phyloP scores from a whole-genome alignment of 2,797 vertebrate species.

The Poeciliopsis infans region DNA sequence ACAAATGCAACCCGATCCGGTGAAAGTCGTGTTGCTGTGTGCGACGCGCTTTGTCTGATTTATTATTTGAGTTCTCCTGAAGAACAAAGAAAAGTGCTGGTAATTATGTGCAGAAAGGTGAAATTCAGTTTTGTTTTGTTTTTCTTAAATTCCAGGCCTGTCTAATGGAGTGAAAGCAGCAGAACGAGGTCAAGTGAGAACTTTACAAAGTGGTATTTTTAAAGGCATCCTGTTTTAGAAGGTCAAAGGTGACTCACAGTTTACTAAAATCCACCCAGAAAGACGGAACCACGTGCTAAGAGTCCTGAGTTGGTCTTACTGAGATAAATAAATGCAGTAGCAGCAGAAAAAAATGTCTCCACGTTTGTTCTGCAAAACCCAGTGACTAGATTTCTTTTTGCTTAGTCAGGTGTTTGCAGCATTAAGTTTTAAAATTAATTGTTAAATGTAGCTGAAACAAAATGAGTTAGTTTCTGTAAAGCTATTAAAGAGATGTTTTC shows the following conservation, averaged over 20 bases:
- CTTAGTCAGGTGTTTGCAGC: too few species aligned
- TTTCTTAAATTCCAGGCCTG: not conserved
- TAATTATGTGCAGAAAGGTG: not conserved
- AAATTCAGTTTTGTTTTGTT: not conserved
- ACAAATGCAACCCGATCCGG: not conserved
- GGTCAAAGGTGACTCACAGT: not conserved
- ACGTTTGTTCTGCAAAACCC: not conserved
- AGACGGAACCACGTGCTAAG: not conserved
- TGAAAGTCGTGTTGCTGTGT: not conserved
- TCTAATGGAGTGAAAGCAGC: not conserved
- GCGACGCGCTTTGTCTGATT: not conserved
- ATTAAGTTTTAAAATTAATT: not conserved
- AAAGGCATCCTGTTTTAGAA: not conserved
- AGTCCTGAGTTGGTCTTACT: not conserved
- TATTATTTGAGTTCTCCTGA: too few species aligned
- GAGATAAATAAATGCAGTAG: not conserved
- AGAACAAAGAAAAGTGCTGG: too few species aligned
- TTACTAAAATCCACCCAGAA: not conserved
- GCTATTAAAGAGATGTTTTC: not conserved
- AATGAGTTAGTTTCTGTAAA: not conserved
- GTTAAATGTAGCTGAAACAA: not conserved
- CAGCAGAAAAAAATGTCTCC: not conserved
- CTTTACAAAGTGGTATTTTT: not conserved
- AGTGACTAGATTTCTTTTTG: not conserved
- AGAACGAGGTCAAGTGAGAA: not conserved